phyloP scores from a whole-genome alignment of 2,888 invertebrate genomes.

The Microdon myrmicae region DNA sequence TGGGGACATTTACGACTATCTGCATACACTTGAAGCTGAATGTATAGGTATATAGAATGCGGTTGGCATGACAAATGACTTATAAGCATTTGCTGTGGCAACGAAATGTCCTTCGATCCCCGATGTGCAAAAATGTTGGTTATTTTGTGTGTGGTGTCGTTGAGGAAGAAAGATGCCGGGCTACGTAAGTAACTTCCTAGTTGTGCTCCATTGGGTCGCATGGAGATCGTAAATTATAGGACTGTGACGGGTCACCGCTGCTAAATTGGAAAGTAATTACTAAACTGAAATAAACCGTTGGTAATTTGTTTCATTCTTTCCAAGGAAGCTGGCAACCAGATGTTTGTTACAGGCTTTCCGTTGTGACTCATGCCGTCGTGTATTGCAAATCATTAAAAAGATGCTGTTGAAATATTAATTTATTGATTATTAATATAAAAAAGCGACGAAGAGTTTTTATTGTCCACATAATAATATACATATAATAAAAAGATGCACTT shows the following conservation, averaged over 20 bases:
- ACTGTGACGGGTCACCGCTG: constrained; percentile 24
- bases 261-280: constrained; percentile 45
- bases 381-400: neutral
- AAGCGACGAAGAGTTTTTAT: no score
- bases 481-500: no score
- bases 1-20: no score
- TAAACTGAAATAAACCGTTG: constrained; percentile 25
- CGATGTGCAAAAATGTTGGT: constrained; percentile 45
- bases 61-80: constrained; percentile 48
- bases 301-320: neutral
- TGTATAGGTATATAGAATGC: no score
- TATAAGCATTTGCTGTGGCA: constrained; percentile 36
- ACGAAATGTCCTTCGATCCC: constrained; percentile 39
- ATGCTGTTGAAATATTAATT: no score
- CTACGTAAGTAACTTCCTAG: no score
- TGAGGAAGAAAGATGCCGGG: constrained; percentile 23
- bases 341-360: neutral
- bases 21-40: no score
- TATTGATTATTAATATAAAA: no score
- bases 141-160: constrained; percentile 23
- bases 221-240: constrained; percentile 41
- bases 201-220: constrained; percentile 15
- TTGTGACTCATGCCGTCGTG: neutral
- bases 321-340: constrained; percentile 4
- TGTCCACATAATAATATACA: no score